Conservation (phyloP, 2,113 vertebrate species). For the Nothoprocta pentlandii region DNA sequence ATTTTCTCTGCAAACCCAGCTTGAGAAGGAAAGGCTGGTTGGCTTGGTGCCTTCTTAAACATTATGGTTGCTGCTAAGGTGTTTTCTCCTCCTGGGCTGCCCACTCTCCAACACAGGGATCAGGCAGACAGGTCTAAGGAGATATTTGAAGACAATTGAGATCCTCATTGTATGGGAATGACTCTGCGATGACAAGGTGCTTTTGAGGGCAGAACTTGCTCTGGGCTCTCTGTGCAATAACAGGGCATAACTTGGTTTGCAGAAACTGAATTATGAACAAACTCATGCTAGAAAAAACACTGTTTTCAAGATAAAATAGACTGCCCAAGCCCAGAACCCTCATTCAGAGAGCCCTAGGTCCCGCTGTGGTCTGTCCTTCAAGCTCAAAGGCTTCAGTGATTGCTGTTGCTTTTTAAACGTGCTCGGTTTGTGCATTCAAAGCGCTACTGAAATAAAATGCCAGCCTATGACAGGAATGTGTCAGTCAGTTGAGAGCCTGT, state of each 20-base stretch:
- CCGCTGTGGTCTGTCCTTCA: background rate
- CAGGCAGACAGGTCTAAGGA: background rate
- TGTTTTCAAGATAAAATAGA: background rate
- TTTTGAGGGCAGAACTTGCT: background rate
- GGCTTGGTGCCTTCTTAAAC: background rate
- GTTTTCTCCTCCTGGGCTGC: background rate
- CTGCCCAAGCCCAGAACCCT: background rate
- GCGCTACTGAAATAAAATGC: background rate
- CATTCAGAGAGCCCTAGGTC: background rate
- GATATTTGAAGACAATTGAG: background rate
- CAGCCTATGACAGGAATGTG: background rate
- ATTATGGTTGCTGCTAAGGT: rapidly evolving
- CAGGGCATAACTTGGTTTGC: background rate
- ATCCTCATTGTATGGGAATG: background rate
- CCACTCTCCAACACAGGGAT: background rate
- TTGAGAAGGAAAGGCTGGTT: background rate
- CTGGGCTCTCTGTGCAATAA: background rate
- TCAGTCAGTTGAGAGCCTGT: background rate
- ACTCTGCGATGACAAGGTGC: background rate
- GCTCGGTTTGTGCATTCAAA: background rate
- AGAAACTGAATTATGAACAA: background rate
- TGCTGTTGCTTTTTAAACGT: background rate
- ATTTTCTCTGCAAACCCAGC: background rate
- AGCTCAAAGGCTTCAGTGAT: background rate
- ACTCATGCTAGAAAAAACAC: background rate